Base-by-base conservation (phyloP, 2,113 vertebrate species). In the Nibea albiflora region DNA sequence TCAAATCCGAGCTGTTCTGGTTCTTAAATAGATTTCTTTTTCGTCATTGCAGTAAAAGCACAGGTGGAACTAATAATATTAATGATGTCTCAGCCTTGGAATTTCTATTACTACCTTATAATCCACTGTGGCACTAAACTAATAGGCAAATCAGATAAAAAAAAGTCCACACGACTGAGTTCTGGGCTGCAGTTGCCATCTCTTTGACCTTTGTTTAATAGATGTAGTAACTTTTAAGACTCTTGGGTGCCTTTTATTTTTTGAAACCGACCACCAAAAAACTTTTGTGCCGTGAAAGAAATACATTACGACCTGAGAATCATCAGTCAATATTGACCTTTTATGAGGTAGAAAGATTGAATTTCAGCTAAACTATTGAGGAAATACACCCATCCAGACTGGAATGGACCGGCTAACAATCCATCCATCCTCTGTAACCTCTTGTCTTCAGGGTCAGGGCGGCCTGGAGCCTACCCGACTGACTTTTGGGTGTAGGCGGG, bases 141-240 rank as follows among this genome's bases (percentile, higher is more conserved):
- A 12, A 22, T 2, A 50, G 6, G 28, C 5, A 68, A 50, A 69
- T 42, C 57, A 61, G n/a, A 47, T 35, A 39, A 47, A 22, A 47
- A 22, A 58, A 22, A 19, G 26, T 16, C n/a, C 17, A 28, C 24
- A 4, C 1, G 15, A 28, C 19, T 12, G 12, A 24, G 49, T 35
- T 39, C 14, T 44, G 56, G 35, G 58, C 35, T 22, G 19, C 35
- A 22, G 12, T 12, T 47, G 26, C 26, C n/a, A 11, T 52, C 56
- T 62, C 24, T 31, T 42, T 63, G 66, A 78, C 67, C 47, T 71
- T 70, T 63, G 66, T 63, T 78, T 46, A 42, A 70, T 63, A 47
- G 22, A 31, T n/a, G 26, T 11, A 11, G n/a, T 70, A 28, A 62
- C 11, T 52, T 60, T 11, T 11, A 22, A 22, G 22, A 28, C 17